Base-by-base conservation (phyloP, 2,888 invertebrate species). In the Lasioglossum figueresi region DNA sequence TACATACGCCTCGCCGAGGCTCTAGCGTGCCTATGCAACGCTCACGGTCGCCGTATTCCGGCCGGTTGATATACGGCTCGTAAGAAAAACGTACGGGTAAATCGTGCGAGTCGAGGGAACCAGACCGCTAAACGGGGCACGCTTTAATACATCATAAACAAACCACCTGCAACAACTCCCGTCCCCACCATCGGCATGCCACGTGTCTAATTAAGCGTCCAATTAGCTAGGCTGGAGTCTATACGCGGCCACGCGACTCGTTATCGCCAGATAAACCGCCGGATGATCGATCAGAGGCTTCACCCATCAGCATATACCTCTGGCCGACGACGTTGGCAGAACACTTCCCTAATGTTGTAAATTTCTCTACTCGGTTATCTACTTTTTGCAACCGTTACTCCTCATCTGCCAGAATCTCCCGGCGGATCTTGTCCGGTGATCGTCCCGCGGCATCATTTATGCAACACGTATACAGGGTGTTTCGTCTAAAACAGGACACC, bases 91-190 rank as follows among this genome's bases (percentile, higher is more conserved):
- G 31, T 31, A 1, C 72, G 72, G 43, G 70, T 23, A 70, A 70
- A 70, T n/a, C 37, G 68, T 68, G 68, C 37, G 37, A 68, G 34
- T 68, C 34, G 37, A 34, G 56, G 68, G 68, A 37, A 68, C 68
- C 37, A 19, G 45, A 12, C 66, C 45, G 27, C 48, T 68, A 43
- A 83, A 74, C 59, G 72, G 43, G n/a, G 59, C 43, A 19, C 48
- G 27, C 52, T 77, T 85, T 83, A 71, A 83, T 79, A 63, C 70
- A 31, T 71, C 79, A 52, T 83, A 83, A 85, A 83, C 79, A 76
- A 76, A 76, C 63, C 66, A 27, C 12, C 2, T 34, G 27, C 31
- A 45, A 56, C 19, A 70, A 77, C n/a, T 75, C 43, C 73, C 19
- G 31, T 68, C 45, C 59, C 19, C 6, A 43, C 27, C 34, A 45